A percentile compares a stretch with the other conserved stretches of the same genome.
Evolutionary conservation across 2,113 vertebrate genomes (phyloP).

Genomic region (Fukomys damarensis): DNA sequence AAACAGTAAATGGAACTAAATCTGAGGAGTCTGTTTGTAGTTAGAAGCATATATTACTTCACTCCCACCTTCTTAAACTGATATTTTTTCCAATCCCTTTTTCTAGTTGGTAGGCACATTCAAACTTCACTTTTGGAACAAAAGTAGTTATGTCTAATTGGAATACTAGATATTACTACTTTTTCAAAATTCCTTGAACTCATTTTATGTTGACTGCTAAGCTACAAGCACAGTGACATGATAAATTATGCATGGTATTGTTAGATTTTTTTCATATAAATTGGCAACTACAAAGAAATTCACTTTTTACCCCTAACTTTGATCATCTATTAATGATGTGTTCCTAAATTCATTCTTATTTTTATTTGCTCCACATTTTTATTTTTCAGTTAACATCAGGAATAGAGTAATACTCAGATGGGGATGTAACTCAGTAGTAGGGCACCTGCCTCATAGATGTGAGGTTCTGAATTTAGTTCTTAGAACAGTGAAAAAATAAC

Average conservation of each 20-base stretch:
- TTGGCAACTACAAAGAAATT: not conserved
- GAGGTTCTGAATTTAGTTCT: not conserved
- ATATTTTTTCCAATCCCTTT: not conserved
- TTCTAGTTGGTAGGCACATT: not conserved
- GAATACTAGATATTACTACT: not conserved
- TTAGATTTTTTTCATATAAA: not conserved
- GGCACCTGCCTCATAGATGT: not conserved
- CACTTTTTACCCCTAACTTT: not conserved
- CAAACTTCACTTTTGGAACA: not conserved
- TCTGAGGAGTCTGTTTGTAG: conserved; percentile 35
- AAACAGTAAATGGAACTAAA: conserved; percentile 17
- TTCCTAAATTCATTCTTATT: not conserved
- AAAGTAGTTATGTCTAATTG: not conserved
- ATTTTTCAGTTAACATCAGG: not conserved
- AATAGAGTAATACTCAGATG: not conserved
- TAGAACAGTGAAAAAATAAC: not conserved
- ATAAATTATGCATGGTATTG: not conserved
- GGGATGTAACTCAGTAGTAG: not conserved
- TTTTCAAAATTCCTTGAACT: not conserved
- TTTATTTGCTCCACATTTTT: not conserved
- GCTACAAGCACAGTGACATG: not conserved
- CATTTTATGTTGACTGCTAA: not conserved
- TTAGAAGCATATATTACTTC: conserved; percentile 1
- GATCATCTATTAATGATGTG: not conserved
- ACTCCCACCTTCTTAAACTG: not conserved